Conservation (phyloP, 2,113 vertebrate genomes). For the Mustela lutreola region DNA sequence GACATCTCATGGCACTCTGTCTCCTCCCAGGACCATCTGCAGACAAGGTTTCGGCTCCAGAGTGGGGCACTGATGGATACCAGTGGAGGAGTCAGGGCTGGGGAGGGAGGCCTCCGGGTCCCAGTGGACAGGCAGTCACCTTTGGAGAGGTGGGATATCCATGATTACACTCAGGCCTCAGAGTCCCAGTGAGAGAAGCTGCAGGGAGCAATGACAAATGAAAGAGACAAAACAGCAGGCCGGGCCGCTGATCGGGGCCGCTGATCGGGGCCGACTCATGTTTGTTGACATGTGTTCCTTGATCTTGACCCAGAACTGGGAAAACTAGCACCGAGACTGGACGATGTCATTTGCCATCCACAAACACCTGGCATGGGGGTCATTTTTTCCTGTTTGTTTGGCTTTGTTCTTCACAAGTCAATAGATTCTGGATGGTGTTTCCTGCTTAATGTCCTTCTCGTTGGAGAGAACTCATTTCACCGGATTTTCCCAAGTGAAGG, state of each 20-base stretch:
- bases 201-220: too few relatives aligned
- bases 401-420: not conserved
- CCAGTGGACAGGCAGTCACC: not conserved
- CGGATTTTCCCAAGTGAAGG: not conserved
- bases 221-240: too few relatives aligned
- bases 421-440: not conserved
- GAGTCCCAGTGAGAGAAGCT: not conserved
- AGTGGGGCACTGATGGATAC: too few relatives aligned
- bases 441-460: not conserved
- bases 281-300: rapidly evolving
- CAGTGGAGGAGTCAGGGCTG: not conserved
- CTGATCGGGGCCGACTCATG: not conserved
- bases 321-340: rapidly evolving
- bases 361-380: not conserved
- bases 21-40: not conserved
- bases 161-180: not conserved
- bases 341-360: not conserved
- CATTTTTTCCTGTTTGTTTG: not conserved
- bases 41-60: not conserved
- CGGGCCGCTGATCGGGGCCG: not conserved
- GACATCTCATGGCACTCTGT: too few relatives aligned
- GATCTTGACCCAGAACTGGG: not conserved
- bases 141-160: not conserved
- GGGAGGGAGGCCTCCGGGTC: not conserved
- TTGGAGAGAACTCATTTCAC: not conserved